Evolutionary conservation across 1,140 invertebrate genomes (phyloP).

Genomic region (Ceratitis capitata): DNA sequence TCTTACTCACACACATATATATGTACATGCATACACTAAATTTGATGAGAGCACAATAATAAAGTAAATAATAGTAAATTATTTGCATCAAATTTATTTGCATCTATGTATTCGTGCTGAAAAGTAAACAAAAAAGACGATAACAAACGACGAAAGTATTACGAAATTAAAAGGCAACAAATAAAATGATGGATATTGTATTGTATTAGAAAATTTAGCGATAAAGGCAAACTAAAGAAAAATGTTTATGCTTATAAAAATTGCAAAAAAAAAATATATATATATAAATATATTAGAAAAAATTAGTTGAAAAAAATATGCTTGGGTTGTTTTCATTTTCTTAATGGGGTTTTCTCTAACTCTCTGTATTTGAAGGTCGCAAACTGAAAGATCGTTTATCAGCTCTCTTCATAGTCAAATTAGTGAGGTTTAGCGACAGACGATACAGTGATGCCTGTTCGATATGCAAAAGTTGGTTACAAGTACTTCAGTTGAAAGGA

Average conservation of each 20-base stretch:
- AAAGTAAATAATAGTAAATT: not conserved
- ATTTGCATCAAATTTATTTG: not conserved
- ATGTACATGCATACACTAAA: not conserved
- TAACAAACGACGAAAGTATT: conserved; percentile 6
- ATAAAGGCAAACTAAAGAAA: not conserved
- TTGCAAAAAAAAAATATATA: too few relatives aligned
- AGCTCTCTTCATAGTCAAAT: too few relatives aligned
- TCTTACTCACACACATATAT: not conserved
- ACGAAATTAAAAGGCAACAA: not conserved
- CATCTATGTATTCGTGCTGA: not conserved
- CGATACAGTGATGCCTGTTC: too few relatives aligned
- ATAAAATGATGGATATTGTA: not conserved
- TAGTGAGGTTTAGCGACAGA: too few relatives aligned
- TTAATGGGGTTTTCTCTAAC: too few relatives aligned
- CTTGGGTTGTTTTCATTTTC: not conserved
- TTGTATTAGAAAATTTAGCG: conserved; percentile 26
- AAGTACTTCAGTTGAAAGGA: too few relatives aligned
- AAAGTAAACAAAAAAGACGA: too few relatives aligned
- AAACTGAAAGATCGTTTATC: too few relatives aligned
- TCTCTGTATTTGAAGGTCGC: too few relatives aligned
- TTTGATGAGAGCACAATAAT: not conserved
- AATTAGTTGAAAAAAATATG: not conserved
- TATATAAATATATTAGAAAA: conserved; percentile 32
- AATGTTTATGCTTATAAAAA: conserved; percentile 22
- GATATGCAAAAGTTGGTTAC: too few relatives aligned